Evolutionary conservation across 64 coral and sea anemone genomes (phyloP), one percentile per base, ranked within the genome.

Genomic region (Pachyseris speciosa): DNA sequence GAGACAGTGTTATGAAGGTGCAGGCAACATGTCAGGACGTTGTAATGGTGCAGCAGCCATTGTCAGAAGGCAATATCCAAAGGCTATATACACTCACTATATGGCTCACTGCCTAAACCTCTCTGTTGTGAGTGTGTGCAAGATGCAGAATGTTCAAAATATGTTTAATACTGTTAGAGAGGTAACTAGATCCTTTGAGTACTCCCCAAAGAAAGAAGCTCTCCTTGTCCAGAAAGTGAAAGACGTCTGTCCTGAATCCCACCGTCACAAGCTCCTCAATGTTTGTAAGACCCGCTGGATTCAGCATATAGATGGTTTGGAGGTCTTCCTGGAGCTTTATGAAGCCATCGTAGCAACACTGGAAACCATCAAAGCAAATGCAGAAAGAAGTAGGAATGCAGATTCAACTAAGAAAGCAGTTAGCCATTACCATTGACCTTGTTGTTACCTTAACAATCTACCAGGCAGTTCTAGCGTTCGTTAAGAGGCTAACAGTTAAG

Each of bases 201-300:
- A 94, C 87, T 90, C 87, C 58, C 79, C 87, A 43, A 94, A 94
- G 87, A 90, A 88, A 84, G 77, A 94, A 79, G 71, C 44, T 75
- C 87, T 94, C 78, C 79, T 94, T 94, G 87, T 89, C 79, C 76
- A 94, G 67, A 88, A 78, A 85, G 60, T 94, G 57, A 75, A 81
- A 78, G 36, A 88, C 40, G 36, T 74, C 37, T 59, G 65, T 72
- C 84, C 60, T 13, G 57, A 67, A 42, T 76, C 87, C 69, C 69
- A 38, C 71, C 68, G 45, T 69, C 71, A 80, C 47, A 89, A 89
- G 47, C 70, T 94, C 67, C 86, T 89, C 76, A 42, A 89, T 94
- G 78, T 89, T 73, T 89, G 86, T 88, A 94, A 74, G 67, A 94
- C 92, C 52, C 86, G 86, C 68, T 94, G 92, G 92, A 89, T 90